Base-by-base conservation (phyloP, 2,888 invertebrate genomes). In the Chelonus formosanus region DNA sequence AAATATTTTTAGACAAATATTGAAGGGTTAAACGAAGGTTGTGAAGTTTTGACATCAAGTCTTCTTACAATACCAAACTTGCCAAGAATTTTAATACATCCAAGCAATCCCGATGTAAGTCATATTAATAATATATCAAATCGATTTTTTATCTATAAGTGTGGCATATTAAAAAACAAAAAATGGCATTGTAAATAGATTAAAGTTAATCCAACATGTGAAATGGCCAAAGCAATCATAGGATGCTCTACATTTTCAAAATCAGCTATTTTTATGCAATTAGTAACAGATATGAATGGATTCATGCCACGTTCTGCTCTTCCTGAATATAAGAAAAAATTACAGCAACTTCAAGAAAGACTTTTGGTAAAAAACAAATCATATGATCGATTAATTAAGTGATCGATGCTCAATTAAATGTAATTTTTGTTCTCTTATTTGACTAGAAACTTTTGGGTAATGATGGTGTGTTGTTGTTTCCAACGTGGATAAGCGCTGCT, bases 391-490 rank as follows among this genome's bases (percentile, higher is more conserved):
- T 20, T 20, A 20, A 20, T 20, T 2, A 20, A 20, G 20, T 20
- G 20, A 20, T 20, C 20, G 20, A 20, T 20, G 2, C 20, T 20
- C 2, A 2, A 1, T 20, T 20, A 20, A 20, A 20, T 20, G 1
- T 20, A 20, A 20, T 20, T 20, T 20, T 20, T 20, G 20, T 20
- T 20, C 2, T 20, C 20, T 20, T 20, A 20, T 20, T 20, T 20
- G 20, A 20, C 20, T 81, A 90, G 87, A 81, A 86, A 54, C 79
- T 89, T n/a, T 85, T 95, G 10, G 91, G 91, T 8, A 83, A 86
- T 31, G 84, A 89, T 70, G 88, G 87, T 1, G 83, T 89, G 4
- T 76, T 89, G n/a, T 71, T 89, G 32, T 87, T 84, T 67, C 88
- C 88, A 1, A 80, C 87, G 2, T 86, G 84, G 74, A 85, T 87